phyloP scores from a whole-genome alignment of 2,888 invertebrate genomes.

The Rhopalosiphum nymphaeae region DNA sequence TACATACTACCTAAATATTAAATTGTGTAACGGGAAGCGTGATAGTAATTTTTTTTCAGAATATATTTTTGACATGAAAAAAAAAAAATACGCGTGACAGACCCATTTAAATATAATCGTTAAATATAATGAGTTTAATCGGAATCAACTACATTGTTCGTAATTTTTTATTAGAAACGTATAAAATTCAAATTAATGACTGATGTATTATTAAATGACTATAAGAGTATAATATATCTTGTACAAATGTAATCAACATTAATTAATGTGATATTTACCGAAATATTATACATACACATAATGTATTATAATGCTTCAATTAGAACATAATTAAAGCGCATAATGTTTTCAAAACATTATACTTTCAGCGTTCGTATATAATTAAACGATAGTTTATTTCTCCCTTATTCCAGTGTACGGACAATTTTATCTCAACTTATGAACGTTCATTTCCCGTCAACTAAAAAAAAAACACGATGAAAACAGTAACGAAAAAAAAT shows the following conservation, averaged over 20 bases:
- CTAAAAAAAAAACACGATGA: slow-evolving; percentile 16
- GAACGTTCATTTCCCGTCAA: slow-evolving; percentile 15
- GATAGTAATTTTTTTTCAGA: background rate
- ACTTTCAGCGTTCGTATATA: slow-evolving; percentile 8
- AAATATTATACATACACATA: background rate
- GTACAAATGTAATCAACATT: background rate
- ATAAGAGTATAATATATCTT: background rate
- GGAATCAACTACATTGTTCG: background rate
- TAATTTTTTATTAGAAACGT: background rate
- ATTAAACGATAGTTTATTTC: slow-evolving; percentile 30
- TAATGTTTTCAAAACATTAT: background rate
- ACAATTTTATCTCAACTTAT: slow-evolving; percentile 46
- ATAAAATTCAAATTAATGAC: background rate
- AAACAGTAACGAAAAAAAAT: slow-evolving; percentile 40
- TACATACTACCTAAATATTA: background rate
- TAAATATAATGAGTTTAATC: background rate
- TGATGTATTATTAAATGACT: background rate
- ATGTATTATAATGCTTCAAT: background rate
- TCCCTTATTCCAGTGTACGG: background rate
- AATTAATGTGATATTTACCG: background rate
- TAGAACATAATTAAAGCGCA: background rate
- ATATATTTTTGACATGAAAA: background rate
- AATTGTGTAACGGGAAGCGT: background rate
- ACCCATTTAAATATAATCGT: background rate
- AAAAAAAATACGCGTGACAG: background rate